Conservation (phyloP, 2,888 invertebrate genomes). For the Cacoxenus indagator region DNA sequence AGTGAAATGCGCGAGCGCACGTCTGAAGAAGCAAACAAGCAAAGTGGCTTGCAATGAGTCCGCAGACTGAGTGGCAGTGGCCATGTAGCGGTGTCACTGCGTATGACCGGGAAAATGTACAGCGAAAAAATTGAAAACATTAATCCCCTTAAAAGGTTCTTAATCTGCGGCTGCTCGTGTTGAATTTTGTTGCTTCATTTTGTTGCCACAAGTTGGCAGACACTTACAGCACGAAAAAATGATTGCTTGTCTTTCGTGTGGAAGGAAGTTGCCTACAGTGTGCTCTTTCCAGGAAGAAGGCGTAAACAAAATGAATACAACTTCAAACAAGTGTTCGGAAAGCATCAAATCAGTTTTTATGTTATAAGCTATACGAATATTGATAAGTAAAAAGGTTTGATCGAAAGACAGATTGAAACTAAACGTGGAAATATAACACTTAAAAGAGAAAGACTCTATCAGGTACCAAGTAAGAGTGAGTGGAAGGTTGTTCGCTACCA, state of each 20-base stretch:
- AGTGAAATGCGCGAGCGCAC: constrained; percentile 34
- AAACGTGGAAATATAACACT: no score
- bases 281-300: no score
- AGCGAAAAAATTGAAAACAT: constrained; percentile 43
- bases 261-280: no score
- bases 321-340: no score
- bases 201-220: background rate
- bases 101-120: constrained; percentile 6
- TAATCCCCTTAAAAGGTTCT: constrained; percentile 69
- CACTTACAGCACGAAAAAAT: background rate
- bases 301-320: no score
- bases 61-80: background rate
- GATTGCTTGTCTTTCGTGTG: background rate
- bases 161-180: constrained; percentile 63
- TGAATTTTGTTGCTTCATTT: constrained; percentile 61
- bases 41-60: constrained; percentile 13
- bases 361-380: no score
- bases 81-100: background rate
- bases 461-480: no score
- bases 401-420: no score
- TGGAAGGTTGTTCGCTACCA: no score
- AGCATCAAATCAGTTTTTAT: no score
- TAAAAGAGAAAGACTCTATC: no score
- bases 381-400: no score
- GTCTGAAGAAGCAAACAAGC: constrained; percentile 9